A percentile compares a stretch with the other conserved stretches of the same genome.
These are phyloP conservation scores for Marisa cornuarietis DNA, from an alignment of 1,140 invertebrate genomes.

Conservation along the genomic window DNA sequence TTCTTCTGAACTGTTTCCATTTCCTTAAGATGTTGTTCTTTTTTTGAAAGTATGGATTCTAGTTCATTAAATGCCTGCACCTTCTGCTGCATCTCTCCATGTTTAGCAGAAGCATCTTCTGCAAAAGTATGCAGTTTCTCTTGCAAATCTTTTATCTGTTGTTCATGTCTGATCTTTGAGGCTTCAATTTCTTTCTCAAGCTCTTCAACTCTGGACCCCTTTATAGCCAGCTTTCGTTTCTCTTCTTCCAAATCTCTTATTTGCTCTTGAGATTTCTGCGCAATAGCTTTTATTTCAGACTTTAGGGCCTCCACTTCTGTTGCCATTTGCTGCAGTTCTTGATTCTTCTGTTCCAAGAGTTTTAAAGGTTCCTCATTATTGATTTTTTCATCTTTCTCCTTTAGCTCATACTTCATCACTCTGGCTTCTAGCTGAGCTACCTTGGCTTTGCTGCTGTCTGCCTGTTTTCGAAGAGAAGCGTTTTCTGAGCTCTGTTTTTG, in stretches of 20 bases:
- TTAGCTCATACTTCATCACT: neutral
- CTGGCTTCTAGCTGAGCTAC: slow-evolving; percentile 4
- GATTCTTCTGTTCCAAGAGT: slow-evolving; percentile 5
- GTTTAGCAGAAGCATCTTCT: neutral
- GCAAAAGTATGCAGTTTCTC: neutral
- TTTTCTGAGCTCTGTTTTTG: neutral
- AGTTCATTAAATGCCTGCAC: neutral
- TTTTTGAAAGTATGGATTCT: neutral
- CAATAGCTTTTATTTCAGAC: neutral
- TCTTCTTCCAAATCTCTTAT: neutral
- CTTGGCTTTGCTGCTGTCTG: neutral
- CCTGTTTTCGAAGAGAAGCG: slow-evolving; percentile 5
- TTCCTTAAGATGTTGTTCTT: slow-evolving; percentile 3
- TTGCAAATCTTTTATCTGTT: neutral
- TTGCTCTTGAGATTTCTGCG: neutral
- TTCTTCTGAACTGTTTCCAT: slow-evolving; percentile 16
- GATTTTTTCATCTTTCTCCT: slow-evolving; percentile 4
- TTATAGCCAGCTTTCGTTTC: neutral
- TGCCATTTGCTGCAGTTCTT: slow-evolving; percentile 3
- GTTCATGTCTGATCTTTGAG: neutral
- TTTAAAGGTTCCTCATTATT: neutral
- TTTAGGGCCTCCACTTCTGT: slow-evolving; percentile 2
- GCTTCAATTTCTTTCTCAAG: slow-evolving; percentile 3
- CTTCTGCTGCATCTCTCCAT: neutral
- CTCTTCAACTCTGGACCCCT: neutral